Conservation (phyloP, 1,140 invertebrate genomes). For the Trialeurodes vaporariorum region DNA sequence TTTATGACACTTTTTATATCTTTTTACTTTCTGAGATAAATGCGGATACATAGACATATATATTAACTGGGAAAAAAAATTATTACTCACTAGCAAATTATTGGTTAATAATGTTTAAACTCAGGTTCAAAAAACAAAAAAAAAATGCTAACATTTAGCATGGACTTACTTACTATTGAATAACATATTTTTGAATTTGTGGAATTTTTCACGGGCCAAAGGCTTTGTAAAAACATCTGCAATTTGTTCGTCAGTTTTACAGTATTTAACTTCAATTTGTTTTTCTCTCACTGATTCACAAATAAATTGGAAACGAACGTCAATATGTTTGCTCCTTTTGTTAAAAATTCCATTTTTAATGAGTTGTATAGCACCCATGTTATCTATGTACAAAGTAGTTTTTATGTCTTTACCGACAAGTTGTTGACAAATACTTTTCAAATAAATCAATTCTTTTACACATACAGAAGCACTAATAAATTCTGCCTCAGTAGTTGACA, state of each 20-base stretch:
- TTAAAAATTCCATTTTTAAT: background rate
- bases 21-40: no score
- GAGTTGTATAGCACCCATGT: constrained; percentile 1
- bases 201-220: constrained; percentile 7
- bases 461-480: constrained; percentile 14
- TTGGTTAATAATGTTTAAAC: no score
- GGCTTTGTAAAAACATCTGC: constrained; percentile 19
- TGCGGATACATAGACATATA: no score
- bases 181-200: background rate
- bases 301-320: constrained; percentile 20
- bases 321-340: constrained; percentile 10
- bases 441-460: constrained; percentile 19
- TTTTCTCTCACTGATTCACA: constrained; percentile 15
- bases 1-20: no score
- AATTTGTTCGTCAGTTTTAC: constrained; percentile 14
- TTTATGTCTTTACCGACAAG: background rate
- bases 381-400: constrained; percentile 24
- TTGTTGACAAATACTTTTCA: constrained; percentile 15
- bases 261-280: constrained; percentile 14
- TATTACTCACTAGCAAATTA: no score
- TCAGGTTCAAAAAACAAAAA: no score
- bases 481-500: constrained; percentile 16
- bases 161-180: background rate
- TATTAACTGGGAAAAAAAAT: no score
- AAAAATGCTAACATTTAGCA: no score